Percentiles rank a stretch among this genome's conserved stretches.
These are phyloP conservation scores for Brachypodius melanocephalos DNA, from an alignment of 2,113 vertebrate species.

Conservation along the genomic window DNA sequence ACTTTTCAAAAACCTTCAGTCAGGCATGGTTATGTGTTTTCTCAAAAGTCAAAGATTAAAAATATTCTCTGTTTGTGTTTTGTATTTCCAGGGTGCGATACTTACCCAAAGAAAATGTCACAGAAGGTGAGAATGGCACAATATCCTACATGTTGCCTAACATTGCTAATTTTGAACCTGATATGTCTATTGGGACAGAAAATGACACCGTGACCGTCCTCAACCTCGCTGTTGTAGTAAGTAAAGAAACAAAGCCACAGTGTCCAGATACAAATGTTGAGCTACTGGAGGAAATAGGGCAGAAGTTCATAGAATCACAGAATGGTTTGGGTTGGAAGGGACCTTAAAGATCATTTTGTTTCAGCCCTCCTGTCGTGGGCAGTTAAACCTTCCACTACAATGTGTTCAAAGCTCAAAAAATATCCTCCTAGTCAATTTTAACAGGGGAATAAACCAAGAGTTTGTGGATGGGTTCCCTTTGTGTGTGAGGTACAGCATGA, in stretches of 20 bases:
- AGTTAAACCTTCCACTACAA: neutral
- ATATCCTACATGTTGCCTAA: constrained; percentile 80
- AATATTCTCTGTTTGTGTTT: neutral
- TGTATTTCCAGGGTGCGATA: constrained; percentile 80
- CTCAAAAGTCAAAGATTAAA: neutral
- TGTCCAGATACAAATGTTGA: neutral
- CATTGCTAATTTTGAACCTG: constrained; percentile 79
- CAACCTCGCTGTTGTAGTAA: constrained; percentile 89
- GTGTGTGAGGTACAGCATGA: neutral
- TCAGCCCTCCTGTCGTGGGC: accelerated
- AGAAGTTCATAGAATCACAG: neutral
- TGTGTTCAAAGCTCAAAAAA: neutral
- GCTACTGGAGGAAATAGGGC: neutral
- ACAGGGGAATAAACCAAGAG: neutral
- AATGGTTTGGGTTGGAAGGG: neutral
- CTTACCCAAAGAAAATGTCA: constrained; percentile 84
- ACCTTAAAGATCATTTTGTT: neutral
- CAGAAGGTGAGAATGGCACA: constrained; percentile 63
- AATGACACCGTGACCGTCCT: constrained; percentile 80
- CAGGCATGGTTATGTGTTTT: neutral
- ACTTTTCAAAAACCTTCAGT: neutral
- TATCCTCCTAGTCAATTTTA: neutral
- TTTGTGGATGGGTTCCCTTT: neutral
- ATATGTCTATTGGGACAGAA: constrained; percentile 84
- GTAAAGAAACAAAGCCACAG: constrained; percentile 40